phyloP scores from a whole-genome alignment of 2,888 invertebrate genomes.

The Epinotia bilunana region DNA sequence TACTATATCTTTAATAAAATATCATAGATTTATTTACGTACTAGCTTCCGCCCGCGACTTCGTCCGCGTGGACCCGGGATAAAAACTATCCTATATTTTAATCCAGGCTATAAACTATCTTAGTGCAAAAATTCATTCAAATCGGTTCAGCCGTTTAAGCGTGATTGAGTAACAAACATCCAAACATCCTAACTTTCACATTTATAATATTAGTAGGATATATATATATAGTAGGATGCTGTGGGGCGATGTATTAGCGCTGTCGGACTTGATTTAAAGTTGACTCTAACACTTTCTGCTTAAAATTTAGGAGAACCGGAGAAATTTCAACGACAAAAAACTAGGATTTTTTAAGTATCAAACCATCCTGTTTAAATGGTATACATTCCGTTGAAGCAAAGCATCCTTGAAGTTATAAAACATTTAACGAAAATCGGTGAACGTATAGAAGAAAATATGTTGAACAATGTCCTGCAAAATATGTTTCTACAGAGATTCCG shows the following conservation, averaged over 20 bases:
- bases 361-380: neutral
- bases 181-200: too few species aligned
- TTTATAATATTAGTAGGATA: too few species aligned
- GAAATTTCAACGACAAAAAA: neutral
- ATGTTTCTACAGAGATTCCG: neutral
- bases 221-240: too few species aligned
- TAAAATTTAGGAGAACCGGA: neutral
- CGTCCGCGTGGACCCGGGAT: too few species aligned
- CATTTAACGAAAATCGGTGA: neutral
- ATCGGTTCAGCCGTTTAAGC: too few species aligned
- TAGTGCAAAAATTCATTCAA: too few species aligned
- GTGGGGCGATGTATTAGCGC: slow-evolving; percentile 19
- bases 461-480: neutral
- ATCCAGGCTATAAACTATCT: too few species aligned
- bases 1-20: slow-evolving; percentile 39
- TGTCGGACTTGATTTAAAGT: slow-evolving; percentile 28
- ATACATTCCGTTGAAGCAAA: neutral
- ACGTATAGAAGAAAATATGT: neutral
- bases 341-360: neutral
- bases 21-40: slow-evolving; percentile 37
- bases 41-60: too few species aligned
- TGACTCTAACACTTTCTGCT: neutral
- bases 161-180: too few species aligned
- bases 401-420: neutral
- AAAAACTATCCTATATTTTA: too few species aligned